phyloP scores from a whole-genome alignment of 2,888 invertebrate genomes.

The Allolobophora icterica region DNA sequence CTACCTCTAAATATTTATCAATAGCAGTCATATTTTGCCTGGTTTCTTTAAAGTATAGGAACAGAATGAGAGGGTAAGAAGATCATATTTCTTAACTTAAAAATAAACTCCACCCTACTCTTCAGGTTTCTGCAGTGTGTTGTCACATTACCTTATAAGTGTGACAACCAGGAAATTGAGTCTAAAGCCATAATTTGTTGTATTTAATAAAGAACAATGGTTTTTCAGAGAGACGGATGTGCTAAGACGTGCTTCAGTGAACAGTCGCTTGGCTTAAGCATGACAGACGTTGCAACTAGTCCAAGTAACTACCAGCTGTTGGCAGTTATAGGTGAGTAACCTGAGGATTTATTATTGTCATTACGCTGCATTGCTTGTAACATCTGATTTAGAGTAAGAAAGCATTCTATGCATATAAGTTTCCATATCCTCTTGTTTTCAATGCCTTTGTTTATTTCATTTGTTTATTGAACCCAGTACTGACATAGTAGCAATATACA shows the following conservation, averaged over 20 bases:
- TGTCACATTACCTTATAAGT: background rate
- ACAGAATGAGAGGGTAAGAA: too few species aligned
- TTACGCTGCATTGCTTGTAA: background rate
- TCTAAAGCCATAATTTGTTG: background rate
- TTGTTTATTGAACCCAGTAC: too few species aligned
- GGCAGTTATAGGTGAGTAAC: conserved; percentile 18
- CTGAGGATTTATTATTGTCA: background rate
- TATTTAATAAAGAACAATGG: background rate
- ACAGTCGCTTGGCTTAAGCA: background rate
- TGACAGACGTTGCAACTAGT: background rate
- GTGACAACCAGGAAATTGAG: background rate
- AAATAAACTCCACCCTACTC: background rate
- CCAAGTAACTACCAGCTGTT: conserved; percentile 23
- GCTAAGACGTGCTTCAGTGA: background rate
- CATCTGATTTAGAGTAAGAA: background rate
- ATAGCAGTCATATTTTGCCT: too few species aligned
- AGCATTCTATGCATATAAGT: background rate
- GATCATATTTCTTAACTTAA: background rate
- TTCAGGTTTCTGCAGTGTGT: background rate
- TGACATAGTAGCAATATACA: too few species aligned
- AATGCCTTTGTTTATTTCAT: too few species aligned
- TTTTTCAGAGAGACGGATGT: conserved; percentile 23
- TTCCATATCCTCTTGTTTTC: too few species aligned
- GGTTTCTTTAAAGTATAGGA: too few species aligned
- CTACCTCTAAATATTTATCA: too few species aligned